Base-by-base conservation (phyloP, 2,797 vertebrate genomes). In the Sus cebifrons region DNA sequence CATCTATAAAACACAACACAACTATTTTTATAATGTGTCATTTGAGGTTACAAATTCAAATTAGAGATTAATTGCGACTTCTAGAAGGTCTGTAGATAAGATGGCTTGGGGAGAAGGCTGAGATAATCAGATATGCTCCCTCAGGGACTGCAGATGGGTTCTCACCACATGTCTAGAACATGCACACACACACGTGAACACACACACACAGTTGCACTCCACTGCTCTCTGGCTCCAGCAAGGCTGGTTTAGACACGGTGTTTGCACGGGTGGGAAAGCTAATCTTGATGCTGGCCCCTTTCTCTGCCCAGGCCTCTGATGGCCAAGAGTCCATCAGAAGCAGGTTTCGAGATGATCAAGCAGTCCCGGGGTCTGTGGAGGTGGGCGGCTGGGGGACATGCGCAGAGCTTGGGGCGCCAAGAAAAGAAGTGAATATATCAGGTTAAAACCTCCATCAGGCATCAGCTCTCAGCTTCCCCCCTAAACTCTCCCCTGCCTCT, bases 1-100 rank as follows among this genome's bases (percentile, higher is more conserved):
- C 14, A 0, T 64, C 86, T 40, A 60, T 86, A 74, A 94, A 93
- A 96, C 85, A 92, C 62, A 93, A 21, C 85, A 58, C 84, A 78
- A 52, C 79, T 85, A 70, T 96, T 95, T 94, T 93, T 93, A 95
- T 93, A 91, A 89, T 81, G 93, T 85, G 94, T 49, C 29, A 32
- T 92, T 96, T 90, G 97, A 93, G 91, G 95, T 97, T 96, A 92
- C 93, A 91, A 94, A 94, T 97, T 79, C 88, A 95, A 95, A 97
- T 95, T n/a, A 87, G 89, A 86, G 89, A 96, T 87, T 91, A 94
- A 97, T 64, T 86, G 89, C 82, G 73, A 18, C 36, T 78, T 81
- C 68, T 84, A 74, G 83, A 64, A 68, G 77, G 82, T 82, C 58
- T 75, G 21, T 29, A 88, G 86, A 32, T 93, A 64, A 93, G 64